Base-by-base conservation (phyloP, 35 echinoderm and acorn worm species). In the Lytechinus variegatus region DNA sequence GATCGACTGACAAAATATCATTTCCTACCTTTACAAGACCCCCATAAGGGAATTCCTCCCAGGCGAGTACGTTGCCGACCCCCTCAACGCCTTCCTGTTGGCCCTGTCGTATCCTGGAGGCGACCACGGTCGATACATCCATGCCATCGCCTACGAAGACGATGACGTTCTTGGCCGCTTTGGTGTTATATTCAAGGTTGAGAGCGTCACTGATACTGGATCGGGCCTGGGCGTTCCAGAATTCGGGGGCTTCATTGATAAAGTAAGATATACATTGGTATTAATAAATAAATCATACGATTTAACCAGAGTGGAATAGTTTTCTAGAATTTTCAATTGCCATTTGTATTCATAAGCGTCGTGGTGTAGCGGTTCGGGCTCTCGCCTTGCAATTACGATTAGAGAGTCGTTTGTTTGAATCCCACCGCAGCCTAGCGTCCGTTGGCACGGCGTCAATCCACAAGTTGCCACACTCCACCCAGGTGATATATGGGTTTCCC, bases 121-220 rank as follows among this genome's bases (percentile, higher is more conserved):
- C 95, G 3, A 95, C 95, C 54, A 97, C 86, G n/a, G 97, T 98
- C 8, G 97, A 92, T 21, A 96, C 52, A 8, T 96, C 94, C 96
- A 98, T 95, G 52, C 97, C 97, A 91, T 98, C 97, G 12, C 97
- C 96, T 1, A 98, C 52, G 87, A 98, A 96, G 6, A 98, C 19
- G 12, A 98, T 95, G 9, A 98, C 95, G 55, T 98, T 98, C 87
- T 98, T 98, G 29, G 97, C 97, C 4, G n/a, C 7, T 55, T 97
- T 95, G 54, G 27, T 96, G 86, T 98, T 97, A 13, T 86, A 60
- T 54, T 88, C 21, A 6, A 56, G 29, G 10, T 52, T 55, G 0
- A 98, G 86, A 53, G 96, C 96, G 87, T 95, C 61, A 4, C 96
- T 27, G 9, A 97, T 66, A n/a, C 54, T 95, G 27, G 94, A 92